Evolutionary conservation across 2,888 invertebrate genomes (phyloP).

Genomic region (Brenthis hecate): DNA sequence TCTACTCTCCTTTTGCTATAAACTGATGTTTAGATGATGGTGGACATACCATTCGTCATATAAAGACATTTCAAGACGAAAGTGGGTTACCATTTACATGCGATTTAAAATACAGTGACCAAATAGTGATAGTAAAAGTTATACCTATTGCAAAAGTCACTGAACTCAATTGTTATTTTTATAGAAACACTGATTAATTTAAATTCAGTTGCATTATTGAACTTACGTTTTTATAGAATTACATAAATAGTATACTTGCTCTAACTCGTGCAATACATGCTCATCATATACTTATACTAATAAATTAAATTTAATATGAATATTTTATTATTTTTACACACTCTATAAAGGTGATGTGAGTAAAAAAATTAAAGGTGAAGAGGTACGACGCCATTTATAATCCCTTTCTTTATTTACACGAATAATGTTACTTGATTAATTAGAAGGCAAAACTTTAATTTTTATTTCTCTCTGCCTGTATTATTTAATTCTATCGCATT

Average conservation of each 20-base stretch:
- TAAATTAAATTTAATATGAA: too few species aligned
- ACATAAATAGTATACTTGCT: slow-evolving; percentile 3
- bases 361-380: too few species aligned
- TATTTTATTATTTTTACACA: too few species aligned
- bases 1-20: neutral
- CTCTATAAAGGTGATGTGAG: too few species aligned
- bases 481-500: too few species aligned
- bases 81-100: slow-evolving; percentile 38
- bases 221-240: slow-evolving; percentile 16
- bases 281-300: neutral
- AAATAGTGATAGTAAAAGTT: slow-evolving; percentile 33
- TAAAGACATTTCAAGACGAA: slow-evolving; percentile 26
- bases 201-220: slow-evolving; percentile 14
- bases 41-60: neutral
- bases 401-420: too few species aligned
- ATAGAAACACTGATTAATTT: slow-evolving; percentile 15
- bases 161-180: slow-evolving; percentile 30
- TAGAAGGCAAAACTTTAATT: too few species aligned
- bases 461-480: too few species aligned
- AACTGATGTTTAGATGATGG: neutral
- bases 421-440: too few species aligned
- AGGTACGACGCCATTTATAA: too few species aligned
- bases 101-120: slow-evolving; percentile 33
- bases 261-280: neutral
- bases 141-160: slow-evolving; percentile 27